phyloP scores from a whole-genome alignment of 1,140 invertebrate species.

The Macrobrachium rosenbergii region DNA sequence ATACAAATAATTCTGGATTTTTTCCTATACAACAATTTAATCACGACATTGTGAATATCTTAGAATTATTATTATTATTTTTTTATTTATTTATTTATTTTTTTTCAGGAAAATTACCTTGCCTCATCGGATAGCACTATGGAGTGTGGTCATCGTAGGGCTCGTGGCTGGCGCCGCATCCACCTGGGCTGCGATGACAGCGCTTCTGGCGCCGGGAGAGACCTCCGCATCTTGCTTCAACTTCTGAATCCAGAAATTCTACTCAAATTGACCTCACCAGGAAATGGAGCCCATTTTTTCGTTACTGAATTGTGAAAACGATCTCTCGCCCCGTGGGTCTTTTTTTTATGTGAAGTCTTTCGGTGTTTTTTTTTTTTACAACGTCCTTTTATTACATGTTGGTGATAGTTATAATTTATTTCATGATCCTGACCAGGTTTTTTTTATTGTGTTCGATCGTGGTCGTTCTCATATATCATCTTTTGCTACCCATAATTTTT shows the following conservation, averaged over 20 bases:
- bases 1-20: too few species aligned
- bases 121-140: constrained; percentile 15
- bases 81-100: too few species aligned
- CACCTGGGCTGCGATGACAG: constrained; percentile 15
- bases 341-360: too few species aligned
- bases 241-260: neutral
- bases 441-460: too few species aligned
- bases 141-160: constrained; percentile 11
- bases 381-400: too few species aligned
- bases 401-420: too few species aligned
- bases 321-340: neutral
- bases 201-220: constrained; percentile 12
- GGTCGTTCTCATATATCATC: too few species aligned
- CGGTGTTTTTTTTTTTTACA: too few species aligned
- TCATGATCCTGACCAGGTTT: too few species aligned
- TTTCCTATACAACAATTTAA: too few species aligned
- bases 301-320: neutral
- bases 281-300: neutral
- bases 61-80: neutral
- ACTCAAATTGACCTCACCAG: neutral
- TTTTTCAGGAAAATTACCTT: neutral
- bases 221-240: constrained; percentile 5
- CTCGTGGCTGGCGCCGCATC: neutral
- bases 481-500: too few species aligned
- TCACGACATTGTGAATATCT: too few species aligned